Percentiles rank a stretch among this genome's conserved stretches.
Conservation (phyloP, 37 sponge, comb jelly and placozoan genomes). For the Eunapius fragilis region DNA sequence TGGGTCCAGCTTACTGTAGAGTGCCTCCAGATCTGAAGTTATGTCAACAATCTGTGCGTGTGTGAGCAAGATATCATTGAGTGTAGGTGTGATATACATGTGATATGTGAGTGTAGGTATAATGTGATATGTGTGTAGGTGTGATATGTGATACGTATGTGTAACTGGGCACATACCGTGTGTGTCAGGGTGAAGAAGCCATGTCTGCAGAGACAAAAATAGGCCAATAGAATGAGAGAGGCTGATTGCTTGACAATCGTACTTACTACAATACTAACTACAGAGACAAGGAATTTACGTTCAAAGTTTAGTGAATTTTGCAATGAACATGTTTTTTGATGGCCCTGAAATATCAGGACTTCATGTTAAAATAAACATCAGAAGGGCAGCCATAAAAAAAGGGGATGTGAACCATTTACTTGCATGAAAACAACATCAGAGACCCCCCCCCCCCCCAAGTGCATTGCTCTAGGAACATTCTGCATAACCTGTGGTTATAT, state of each 20-base stretch:
- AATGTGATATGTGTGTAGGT: neutral
- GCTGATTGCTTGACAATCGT: neutral
- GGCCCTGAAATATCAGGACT: too few relatives aligned
- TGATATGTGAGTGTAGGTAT: neutral
- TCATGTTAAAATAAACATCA: too few relatives aligned
- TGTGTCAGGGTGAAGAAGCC: constrained; percentile 31
- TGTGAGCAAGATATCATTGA: neutral
- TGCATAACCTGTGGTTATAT: too few relatives aligned
- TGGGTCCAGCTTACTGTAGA: constrained; percentile 21
- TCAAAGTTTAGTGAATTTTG: too few relatives aligned
- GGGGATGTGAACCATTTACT: too few relatives aligned
- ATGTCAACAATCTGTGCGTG: constrained; percentile 3
- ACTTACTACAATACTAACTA: too few relatives aligned
- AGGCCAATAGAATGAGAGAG: neutral
- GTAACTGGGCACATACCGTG: neutral
- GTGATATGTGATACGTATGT: neutral
- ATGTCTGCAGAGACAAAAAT: neutral
- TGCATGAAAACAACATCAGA: too few relatives aligned
- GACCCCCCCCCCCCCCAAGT: too few relatives aligned
- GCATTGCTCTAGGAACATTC: too few relatives aligned
- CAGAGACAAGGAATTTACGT: too few relatives aligned
- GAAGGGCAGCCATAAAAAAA: too few relatives aligned
- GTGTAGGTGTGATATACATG: neutral
- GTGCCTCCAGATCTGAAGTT: neutral
- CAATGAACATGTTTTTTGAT: too few relatives aligned